Percentiles rank a stretch among this genome's conserved stretches.
These are phyloP conservation scores for Zosterops hypoxanthus DNA, from an alignment of 2,113 vertebrate species.

Conservation along the genomic window DNA sequence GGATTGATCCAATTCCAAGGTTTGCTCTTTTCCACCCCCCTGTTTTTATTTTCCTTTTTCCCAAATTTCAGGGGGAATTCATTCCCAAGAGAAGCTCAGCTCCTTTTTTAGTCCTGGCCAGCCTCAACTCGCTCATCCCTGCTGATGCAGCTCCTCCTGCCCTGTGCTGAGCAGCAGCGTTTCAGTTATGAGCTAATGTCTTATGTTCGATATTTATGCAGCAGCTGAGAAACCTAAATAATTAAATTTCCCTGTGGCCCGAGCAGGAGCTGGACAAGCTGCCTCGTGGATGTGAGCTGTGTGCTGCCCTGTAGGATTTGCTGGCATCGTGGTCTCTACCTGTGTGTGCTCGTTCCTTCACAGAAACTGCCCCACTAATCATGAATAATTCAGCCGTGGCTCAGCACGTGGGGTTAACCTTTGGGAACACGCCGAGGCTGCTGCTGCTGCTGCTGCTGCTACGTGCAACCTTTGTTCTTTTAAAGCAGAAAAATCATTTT, in stretches of 20 bases:
- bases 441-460: neutral
- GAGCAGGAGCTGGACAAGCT: neutral
- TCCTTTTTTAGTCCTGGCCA: neutral
- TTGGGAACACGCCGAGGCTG: neutral
- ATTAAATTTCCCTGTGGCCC: constrained; percentile 5
- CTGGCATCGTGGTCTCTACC: neutral
- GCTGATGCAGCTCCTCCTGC: neutral
- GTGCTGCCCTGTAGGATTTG: neutral
- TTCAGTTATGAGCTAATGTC: neutral
- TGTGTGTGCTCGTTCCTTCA: neutral
- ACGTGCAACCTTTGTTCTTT: neutral
- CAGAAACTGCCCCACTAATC: neutral
- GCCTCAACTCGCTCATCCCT: neutral
- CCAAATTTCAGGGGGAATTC: neutral
- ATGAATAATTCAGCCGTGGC: neutral
- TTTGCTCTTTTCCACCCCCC: neutral
- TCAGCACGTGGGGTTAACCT: neutral
- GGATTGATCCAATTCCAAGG: fast-evolving
- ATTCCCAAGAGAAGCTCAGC: fast-evolving
- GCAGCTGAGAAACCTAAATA: constrained; percentile 14
- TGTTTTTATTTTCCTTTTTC: neutral
- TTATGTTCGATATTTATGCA: neutral
- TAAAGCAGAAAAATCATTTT: neutral
- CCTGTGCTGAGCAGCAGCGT: neutral
- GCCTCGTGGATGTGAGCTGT: neutral